A percentile compares a stretch with the other conserved stretches of the same genome.
Conservation (phyloP, 1,140 invertebrate genomes). For the Lordiphosa mommai region DNA sequence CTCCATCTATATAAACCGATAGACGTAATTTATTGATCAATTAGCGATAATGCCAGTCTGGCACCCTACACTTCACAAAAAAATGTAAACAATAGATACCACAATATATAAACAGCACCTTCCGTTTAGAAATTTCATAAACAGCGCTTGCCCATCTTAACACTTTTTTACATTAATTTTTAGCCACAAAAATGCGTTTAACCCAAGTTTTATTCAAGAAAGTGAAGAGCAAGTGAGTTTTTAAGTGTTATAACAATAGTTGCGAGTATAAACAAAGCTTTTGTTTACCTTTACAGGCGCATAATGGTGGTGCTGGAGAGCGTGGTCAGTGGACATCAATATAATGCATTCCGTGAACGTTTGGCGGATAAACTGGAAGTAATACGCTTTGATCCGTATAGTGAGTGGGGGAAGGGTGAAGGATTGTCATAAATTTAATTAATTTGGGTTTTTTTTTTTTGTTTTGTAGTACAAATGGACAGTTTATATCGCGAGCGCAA, state of each 20-base stretch:
- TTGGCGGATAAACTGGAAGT: slow-evolving; percentile 89
- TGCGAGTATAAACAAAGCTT: slow-evolving; percentile 41
- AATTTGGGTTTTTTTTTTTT: not conserved
- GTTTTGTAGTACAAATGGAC: slow-evolving; percentile 83
- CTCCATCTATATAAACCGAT: too few species aligned
- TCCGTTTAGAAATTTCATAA: too few species aligned
- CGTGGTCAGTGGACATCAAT: slow-evolving; percentile 87
- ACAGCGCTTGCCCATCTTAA: too few species aligned
- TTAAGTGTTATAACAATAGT: not conserved
- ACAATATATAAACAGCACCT: too few species aligned
- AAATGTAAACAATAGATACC: too few species aligned
- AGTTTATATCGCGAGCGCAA: slow-evolving; percentile 85
- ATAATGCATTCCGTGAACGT: slow-evolving; percentile 84
- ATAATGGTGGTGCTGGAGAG: slow-evolving; percentile 90
- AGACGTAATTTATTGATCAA: too few species aligned
- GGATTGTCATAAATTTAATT: not conserved
- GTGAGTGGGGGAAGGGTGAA: slow-evolving; percentile 81
- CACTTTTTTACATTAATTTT: not conserved
- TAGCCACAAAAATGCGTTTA: slow-evolving; percentile 50
- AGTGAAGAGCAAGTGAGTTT: slow-evolving; percentile 69
- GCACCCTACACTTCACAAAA: too few species aligned
- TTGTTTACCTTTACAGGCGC: slow-evolving; percentile 77
- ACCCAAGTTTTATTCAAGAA: slow-evolving; percentile 61
- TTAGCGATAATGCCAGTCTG: too few species aligned
- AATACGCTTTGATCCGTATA: slow-evolving; percentile 87